These are phyloP conservation scores for Scarus forsteni DNA, from an alignment of 2,797 vertebrate genomes.

Conservation along the genomic window DNA sequence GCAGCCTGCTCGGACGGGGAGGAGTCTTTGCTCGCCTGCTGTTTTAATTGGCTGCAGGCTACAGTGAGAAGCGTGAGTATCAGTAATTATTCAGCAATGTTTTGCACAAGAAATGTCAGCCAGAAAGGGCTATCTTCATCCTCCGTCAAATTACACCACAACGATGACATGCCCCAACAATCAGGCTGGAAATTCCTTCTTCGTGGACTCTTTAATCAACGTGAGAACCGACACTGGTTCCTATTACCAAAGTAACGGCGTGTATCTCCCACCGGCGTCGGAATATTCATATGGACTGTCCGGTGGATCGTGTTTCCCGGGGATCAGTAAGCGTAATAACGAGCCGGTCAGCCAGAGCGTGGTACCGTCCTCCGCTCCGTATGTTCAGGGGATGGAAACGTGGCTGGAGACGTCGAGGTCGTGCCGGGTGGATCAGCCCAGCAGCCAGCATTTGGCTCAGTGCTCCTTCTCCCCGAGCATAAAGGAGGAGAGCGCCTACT, in stretches of 20 bases:
- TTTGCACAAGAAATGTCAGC: constrained; percentile 99
- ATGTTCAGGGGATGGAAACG: constrained; percentile 93
- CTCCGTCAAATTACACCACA: constrained; percentile 97
- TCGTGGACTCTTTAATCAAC: constrained; percentile 98
- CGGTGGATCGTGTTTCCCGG: constrained; percentile 93
- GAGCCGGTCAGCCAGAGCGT: constrained; percentile 88
- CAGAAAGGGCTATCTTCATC: constrained; percentile 98
- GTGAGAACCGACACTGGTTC: constrained; percentile 90
- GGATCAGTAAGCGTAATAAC: constrained; percentile 89
- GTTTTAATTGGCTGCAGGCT: constrained; percentile 97
- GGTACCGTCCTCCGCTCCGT: constrained; percentile 88
- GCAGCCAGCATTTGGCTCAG: constrained; percentile 88
- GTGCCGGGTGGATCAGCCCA: constrained; percentile 91
- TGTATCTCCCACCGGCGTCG: constrained; percentile 92
- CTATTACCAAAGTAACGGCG: constrained; percentile 92
- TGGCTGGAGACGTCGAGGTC: constrained; percentile 95
- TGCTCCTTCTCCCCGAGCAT: constrained; percentile 95
- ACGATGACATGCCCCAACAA: constrained; percentile 99
- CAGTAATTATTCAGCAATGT: constrained; percentile 99
- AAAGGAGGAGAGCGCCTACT: constrained; percentile 97
- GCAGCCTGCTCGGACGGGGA: constrained; percentile 88
- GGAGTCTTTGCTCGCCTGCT: constrained; percentile 91
- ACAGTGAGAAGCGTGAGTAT: constrained; percentile 94
- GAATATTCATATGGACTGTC: constrained; percentile 97
- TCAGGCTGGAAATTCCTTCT: constrained; percentile 96